These are phyloP conservation scores for Pollachius pollachius DNA, from an alignment of 2,113 vertebrate genomes.

Conservation along the genomic window DNA sequence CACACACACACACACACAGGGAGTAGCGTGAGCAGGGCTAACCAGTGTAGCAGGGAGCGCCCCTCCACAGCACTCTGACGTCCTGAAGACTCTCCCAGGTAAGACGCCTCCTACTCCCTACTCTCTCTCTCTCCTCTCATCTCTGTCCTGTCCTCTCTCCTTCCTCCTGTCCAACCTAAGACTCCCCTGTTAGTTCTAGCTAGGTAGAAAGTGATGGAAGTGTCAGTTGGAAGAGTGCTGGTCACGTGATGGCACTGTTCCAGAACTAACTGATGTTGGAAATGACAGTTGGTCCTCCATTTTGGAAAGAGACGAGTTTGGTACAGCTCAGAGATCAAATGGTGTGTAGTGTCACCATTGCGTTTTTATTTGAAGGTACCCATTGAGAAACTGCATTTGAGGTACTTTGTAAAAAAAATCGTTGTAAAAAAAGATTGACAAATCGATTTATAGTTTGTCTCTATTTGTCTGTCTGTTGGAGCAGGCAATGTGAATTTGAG, in stretches of 20 bases:
- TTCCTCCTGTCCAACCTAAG: background rate
- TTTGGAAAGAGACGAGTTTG: conserved; percentile 45
- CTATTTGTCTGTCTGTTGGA: too few species aligned
- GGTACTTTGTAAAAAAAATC: too few species aligned
- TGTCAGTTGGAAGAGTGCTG: too few species aligned
- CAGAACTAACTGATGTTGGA: too few species aligned
- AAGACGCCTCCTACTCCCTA: conserved; percentile 69
- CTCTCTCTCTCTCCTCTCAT: conserved; percentile 29
- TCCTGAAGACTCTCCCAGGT: conserved; percentile 89
- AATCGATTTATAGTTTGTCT: too few species aligned
- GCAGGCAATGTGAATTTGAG: too few species aligned
- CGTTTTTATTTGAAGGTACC: background rate
- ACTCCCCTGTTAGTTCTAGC: too few species aligned
- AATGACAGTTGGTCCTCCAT: too few species aligned
- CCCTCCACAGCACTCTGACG: conserved; percentile 92
- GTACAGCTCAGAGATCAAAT: background rate
- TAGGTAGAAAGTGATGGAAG: too few species aligned
- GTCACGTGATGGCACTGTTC: too few species aligned
- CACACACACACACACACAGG: conserved; percentile 21
- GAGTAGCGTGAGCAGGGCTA: background rate
- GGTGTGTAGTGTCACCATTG: too few species aligned
- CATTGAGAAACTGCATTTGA: background rate
- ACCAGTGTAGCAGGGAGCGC: conserved; percentile 88
- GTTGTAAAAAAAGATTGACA: too few species aligned
- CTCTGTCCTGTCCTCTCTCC: background rate